These are phyloP conservation scores for Drosophila sucinea DNA, from an alignment of 1,140 invertebrate genomes.

Conservation along the genomic window DNA sequence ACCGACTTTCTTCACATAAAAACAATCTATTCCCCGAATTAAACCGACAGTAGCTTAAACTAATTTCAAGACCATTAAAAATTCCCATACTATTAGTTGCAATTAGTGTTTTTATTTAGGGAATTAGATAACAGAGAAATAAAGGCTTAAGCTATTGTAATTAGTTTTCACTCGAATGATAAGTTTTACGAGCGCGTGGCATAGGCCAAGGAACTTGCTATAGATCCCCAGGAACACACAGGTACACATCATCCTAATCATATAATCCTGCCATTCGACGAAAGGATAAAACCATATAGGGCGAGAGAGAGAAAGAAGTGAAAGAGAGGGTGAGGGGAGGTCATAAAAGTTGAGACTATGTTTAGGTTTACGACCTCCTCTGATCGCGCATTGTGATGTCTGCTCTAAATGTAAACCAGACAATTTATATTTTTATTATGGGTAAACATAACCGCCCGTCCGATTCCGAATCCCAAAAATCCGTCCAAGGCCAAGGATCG, in stretches of 20 bases:
- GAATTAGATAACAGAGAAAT: slow-evolving; percentile 35
- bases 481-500: slow-evolving; percentile 73
- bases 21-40: too few relatives aligned
- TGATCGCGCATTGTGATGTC: slow-evolving; percentile 56
- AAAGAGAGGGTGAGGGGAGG: neutral
- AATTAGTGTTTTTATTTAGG: slow-evolving; percentile 56
- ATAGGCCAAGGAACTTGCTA: slow-evolving; percentile 35
- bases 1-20: too few relatives aligned
- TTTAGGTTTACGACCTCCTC: slow-evolving; percentile 15
- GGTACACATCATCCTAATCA: slow-evolving; percentile 23
- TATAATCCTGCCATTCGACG: slow-evolving; percentile 45
- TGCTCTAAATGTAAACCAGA: slow-evolving; percentile 80
- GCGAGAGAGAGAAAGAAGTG: neutral
- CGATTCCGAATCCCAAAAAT: neutral
- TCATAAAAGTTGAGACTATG: slow-evolving; percentile 7
- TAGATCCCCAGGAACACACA: neutral
- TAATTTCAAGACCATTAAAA: slow-evolving; percentile 32
- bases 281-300: slow-evolving; percentile 52
- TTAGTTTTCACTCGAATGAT: slow-evolving; percentile 51
- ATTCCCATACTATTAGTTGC: slow-evolving; percentile 53
- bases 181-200: slow-evolving; percentile 71
- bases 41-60: slow-evolving; percentile 10
- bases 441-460: slow-evolving; percentile 60
- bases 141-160: slow-evolving; percentile 44
- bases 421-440: slow-evolving; percentile 76